These are phyloP conservation scores for Cervus canadensis DNA, from an alignment of 2,113 vertebrate species.

Conservation along the genomic window DNA sequence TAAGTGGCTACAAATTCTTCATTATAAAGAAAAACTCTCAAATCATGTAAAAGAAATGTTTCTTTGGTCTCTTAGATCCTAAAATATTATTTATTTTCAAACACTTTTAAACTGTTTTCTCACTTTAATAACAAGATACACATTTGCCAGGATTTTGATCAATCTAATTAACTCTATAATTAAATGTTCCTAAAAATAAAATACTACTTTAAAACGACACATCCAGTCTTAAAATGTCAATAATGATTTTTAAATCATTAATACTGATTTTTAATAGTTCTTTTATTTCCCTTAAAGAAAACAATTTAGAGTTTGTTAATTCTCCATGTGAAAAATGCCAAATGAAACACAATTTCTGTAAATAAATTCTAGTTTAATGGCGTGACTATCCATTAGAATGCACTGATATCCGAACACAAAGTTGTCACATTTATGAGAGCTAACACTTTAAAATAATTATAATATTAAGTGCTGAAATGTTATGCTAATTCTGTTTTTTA, in stretches of 20 bases:
- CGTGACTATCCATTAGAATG: neutral
- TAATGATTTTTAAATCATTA: constrained; percentile 27
- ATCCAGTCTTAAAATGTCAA: neutral
- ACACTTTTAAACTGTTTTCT: constrained; percentile 33
- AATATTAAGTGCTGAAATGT: neutral
- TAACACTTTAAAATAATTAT: constrained; percentile 23
- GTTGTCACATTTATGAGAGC: neutral
- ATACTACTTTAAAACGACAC: neutral
- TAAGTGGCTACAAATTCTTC: neutral
- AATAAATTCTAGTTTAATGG: constrained; percentile 9
- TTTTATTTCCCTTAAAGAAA: constrained; percentile 9
- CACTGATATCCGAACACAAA: neutral
- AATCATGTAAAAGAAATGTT: neutral
- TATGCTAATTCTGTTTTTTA: neutral
- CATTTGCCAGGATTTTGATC: neutral
- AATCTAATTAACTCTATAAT: constrained; percentile 7
- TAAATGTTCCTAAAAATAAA: neutral
- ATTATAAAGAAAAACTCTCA: constrained; percentile 11
- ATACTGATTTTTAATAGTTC: constrained; percentile 14
- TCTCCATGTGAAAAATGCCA: neutral
- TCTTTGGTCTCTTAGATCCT: constrained; percentile 11
- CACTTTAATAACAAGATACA: neutral
- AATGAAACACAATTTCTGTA: neutral
- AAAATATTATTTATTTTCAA: constrained; percentile 6
- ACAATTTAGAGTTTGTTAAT: neutral